phyloP scores from a whole-genome alignment of 2,113 vertebrate genomes.

The Ardeotis arabs region DNA sequence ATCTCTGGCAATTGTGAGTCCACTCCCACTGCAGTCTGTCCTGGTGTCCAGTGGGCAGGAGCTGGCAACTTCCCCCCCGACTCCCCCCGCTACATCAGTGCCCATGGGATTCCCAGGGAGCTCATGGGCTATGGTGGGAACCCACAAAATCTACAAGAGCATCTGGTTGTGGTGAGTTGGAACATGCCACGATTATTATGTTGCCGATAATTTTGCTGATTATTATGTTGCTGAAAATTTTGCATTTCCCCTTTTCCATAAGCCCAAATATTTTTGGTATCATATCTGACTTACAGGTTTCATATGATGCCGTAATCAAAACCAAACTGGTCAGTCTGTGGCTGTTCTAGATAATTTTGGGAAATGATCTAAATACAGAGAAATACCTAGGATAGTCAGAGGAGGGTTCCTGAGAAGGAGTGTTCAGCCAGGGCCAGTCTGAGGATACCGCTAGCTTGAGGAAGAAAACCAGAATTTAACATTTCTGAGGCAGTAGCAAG shows the following conservation, averaged over 20 bases:
- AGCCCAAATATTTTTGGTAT: background rate
- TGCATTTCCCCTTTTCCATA: background rate
- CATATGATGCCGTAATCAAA: background rate
- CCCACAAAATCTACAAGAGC: background rate
- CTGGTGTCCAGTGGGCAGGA: background rate
- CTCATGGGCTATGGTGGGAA: background rate
- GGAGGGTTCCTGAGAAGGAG: fast-evolving
- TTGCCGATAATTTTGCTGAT: background rate
- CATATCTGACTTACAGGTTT: background rate
- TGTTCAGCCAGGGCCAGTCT: background rate
- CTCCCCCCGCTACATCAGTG: fast-evolving
- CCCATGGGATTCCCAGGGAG: background rate
- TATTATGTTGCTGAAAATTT: background rate
- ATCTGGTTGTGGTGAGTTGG: background rate
- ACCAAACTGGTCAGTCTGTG: fast-evolving
- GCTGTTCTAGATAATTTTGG: background rate
- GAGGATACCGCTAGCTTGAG: background rate
- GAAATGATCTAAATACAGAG: background rate
- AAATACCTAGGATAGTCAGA: background rate
- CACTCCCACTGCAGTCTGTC: too few relatives aligned
- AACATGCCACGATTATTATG: background rate
- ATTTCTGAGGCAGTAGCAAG: background rate
- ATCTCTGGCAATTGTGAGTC: fast-evolving
- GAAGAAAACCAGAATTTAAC: background rate
- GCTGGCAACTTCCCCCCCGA: background rate